Evolutionary conservation across 2,113 vertebrate genomes (phyloP), one percentile per base, ranked within the genome.

Genomic region (Andinoacara biseriatus): DNA sequence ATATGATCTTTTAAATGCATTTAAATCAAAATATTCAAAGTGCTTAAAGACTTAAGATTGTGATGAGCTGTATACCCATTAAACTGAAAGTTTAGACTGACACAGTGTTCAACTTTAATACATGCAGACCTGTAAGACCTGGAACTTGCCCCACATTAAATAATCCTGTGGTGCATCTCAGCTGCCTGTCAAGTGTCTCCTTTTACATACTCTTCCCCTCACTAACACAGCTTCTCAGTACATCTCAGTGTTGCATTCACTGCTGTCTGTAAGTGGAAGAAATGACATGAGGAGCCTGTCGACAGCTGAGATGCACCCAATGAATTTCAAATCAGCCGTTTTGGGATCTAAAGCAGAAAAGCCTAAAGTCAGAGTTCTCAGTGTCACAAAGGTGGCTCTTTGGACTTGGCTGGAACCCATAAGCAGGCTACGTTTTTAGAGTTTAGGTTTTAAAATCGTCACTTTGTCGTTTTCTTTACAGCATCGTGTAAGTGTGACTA

Each of bases 261-360:
- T 14, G 67, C 1, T 11, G 26, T 29, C 54, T 56, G 72, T 62
- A 40, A 31, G 54, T 49, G 14, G 57, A 69, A 9, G 4, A 74
- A 76, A 58, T 9, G 49, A 81, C 17, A 26, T 3, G n/a, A 79
- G 46, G 54, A 75, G 26, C 20, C 40, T 4, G 33, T 62, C 4
- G 81, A 83, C 80, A 58, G 88, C 89, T 54, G 83, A 81, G 80
- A 74, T 82, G 74, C 35, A 38, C 76, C 77, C 40, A 15, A 56
- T 81, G 74, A 90, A 89, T 83, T 62, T 83, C 62, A 87, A 83
- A 90, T 82, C 89, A 76, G 86, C 82, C 49, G 1, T 61, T 54
- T 29, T 31, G 22, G n/a, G 7, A 20, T 59, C 57, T 69, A 31
- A 24, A 35, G 40, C 15, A 24, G 43, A 14, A 14, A 56, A 52